phyloP scores from a whole-genome alignment of 2,797 vertebrate species.

The Remorina albescens region DNA sequence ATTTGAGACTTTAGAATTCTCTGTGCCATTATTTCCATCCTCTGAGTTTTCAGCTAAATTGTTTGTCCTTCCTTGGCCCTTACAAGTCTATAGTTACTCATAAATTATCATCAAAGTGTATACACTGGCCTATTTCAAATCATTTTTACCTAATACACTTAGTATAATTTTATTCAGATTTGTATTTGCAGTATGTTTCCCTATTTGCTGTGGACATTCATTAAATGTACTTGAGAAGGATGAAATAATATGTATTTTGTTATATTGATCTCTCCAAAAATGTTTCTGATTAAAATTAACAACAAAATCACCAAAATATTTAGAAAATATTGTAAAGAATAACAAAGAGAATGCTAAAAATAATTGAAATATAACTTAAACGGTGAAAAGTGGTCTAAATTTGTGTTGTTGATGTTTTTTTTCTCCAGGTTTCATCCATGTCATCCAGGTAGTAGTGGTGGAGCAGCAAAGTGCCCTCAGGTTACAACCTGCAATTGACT shows the following conservation, averaged over 20 bases:
- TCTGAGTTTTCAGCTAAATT: slow-evolving; percentile 73
- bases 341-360: background rate
- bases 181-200: slow-evolving; percentile 7
- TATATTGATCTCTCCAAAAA: too few species aligned
- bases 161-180: background rate
- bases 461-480: slow-evolving; percentile 42
- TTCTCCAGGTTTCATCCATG: slow-evolving; percentile 32
- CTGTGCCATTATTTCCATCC: slow-evolving; percentile 82
- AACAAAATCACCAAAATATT: background rate
- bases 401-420: slow-evolving; percentile 39
- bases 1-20: slow-evolving; percentile 85
- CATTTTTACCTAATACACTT: background rate
- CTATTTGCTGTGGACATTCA: slow-evolving; percentile 8
- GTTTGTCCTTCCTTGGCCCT: slow-evolving; percentile 64
- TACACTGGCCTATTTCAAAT: background rate
- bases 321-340: background rate
- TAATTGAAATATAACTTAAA: slow-evolving; percentile 4
- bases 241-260: too few species aligned
- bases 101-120: slow-evolving; percentile 35
- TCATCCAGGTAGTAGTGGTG: slow-evolving; percentile 41
- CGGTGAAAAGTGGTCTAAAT: slow-evolving; percentile 10
- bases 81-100: slow-evolving; percentile 28
- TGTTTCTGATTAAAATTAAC: background rate
- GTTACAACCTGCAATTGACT: slow-evolving; percentile 74
- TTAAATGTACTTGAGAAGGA: slow-evolving; percentile 12